phyloP scores from a whole-genome alignment of 2,113 vertebrate species.

The Gnathonemus echidnorhynchus region DNA sequence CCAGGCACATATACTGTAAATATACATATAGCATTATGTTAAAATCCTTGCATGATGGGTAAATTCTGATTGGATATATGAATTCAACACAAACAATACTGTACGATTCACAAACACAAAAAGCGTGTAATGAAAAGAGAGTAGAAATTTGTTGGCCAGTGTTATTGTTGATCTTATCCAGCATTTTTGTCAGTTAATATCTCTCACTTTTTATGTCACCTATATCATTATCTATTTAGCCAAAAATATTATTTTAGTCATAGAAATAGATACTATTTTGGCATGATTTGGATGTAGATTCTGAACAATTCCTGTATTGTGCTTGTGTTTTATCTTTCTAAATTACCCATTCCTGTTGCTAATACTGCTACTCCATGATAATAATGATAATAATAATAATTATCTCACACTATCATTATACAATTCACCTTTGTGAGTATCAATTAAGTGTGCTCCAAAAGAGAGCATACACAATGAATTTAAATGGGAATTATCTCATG shows the following conservation, averaged over 20 bases:
- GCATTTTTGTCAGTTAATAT: background rate
- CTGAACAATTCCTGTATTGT: background rate
- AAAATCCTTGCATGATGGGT: background rate
- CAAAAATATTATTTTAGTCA: background rate
- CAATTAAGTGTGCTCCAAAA: slow-evolving; percentile 39
- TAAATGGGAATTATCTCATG: slow-evolving; percentile 60
- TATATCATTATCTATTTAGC: background rate
- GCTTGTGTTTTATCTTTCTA: background rate
- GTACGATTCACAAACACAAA: background rate
- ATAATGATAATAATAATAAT: slow-evolving; percentile 10
- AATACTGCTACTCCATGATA: background rate
- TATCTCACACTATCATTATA: slow-evolving; percentile 7
- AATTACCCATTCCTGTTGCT: background rate
- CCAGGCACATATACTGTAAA: background rate
- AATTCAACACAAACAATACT: background rate
- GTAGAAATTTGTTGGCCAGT: background rate
- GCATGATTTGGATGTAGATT: background rate
- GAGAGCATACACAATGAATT: slow-evolving; percentile 58
- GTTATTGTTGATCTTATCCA: background rate
- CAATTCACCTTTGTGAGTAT: slow-evolving; percentile 19
- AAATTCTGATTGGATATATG: background rate
- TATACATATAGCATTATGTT: background rate
- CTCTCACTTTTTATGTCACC: background rate
- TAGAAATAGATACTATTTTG: background rate
- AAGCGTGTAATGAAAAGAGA: background rate